Evolutionary conservation across 2,113 vertebrate genomes (phyloP).

Genomic region (Dasypus novemcinctus): DNA sequence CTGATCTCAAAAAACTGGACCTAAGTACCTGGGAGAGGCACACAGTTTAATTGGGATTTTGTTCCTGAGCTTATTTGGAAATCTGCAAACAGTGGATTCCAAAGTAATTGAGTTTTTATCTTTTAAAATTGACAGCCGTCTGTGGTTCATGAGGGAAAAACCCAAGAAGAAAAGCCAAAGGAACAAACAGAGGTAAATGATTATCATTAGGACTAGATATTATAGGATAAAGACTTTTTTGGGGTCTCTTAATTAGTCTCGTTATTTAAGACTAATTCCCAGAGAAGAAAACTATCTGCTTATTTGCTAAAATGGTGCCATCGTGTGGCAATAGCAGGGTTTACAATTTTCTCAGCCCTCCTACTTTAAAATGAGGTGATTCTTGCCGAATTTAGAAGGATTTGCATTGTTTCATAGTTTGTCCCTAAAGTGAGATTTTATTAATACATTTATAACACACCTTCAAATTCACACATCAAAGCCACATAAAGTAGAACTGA

Average conservation of each 20-base stretch:
- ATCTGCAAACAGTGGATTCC: neutral
- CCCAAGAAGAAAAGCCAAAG: constrained; percentile 71
- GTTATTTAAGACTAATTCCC: neutral
- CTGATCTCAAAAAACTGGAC: neutral
- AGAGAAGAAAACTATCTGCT: neutral
- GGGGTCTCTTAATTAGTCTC: too few species aligned
- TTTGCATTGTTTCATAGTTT: constrained; percentile 9
- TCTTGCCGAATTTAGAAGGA: neutral
- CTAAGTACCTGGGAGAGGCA: neutral
- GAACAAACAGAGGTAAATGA: constrained; percentile 73
- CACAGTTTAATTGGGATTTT: neutral
- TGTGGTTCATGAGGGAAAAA: constrained; percentile 65
- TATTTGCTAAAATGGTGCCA: neutral
- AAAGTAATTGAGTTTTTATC: constrained; percentile 44
- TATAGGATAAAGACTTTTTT: neutral
- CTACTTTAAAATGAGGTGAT: neutral
- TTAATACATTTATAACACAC: neutral
- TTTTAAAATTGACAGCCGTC: constrained; percentile 72
- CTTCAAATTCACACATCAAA: neutral
- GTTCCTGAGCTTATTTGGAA: neutral
- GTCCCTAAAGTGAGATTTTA: neutral
- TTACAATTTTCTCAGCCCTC: neutral
- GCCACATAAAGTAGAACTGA: neutral
- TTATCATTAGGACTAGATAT: neutral
- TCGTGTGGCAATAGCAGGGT: neutral